Base-by-base conservation (phyloP, 2,113 vertebrate species). In the Pterocles burchelli region DNA sequence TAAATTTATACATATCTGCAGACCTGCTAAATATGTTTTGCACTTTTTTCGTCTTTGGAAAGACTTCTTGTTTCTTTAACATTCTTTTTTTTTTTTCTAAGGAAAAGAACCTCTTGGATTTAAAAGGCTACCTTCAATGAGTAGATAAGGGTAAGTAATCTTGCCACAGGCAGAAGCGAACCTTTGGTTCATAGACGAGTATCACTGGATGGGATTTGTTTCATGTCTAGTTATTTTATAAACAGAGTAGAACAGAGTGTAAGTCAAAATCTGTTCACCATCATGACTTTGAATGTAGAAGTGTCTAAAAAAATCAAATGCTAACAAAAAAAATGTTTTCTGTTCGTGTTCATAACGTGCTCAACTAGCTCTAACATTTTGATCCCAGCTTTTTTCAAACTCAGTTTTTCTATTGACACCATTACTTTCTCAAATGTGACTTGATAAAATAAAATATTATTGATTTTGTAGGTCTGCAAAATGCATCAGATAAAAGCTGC, bases 161-260 rank as follows among this genome's bases (percentile, higher is more conserved):
- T 2, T 21, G 34, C 21, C 48, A 59, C 4, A 77, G 20, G 41
- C 34, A 70, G 34, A 70, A 84, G 7, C 7, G 84, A 65, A 48
- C 2, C 1, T 77, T 87, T 48, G 6, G 1, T 72, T 95, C 19
- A 41, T 61, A 52, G n/a, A 81, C 6, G 10, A 1, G 0, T 48
- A 66, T 13, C 6, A 71, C 13, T 74, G 10, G 6, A 29, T 66
- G 7, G 16, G 12, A 71, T 82, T 82, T 88, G 7, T 85, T 85
- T 79, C 25, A n/a, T 66, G 14, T 22, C 2, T 33, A 22, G 8
- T 57, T 85, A 70, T 84, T 87, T 87, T 66, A 89, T 58, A 73
- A 89, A 70, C 18, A n/a, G 25, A 82, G 15, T 2, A 72, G 24
- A 73, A 86, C 5, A 67, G 10, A 75, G 11, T 58, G 8, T 58